phyloP scores from a whole-genome alignment of 2,888 invertebrate genomes.

The Seira musarum region DNA sequence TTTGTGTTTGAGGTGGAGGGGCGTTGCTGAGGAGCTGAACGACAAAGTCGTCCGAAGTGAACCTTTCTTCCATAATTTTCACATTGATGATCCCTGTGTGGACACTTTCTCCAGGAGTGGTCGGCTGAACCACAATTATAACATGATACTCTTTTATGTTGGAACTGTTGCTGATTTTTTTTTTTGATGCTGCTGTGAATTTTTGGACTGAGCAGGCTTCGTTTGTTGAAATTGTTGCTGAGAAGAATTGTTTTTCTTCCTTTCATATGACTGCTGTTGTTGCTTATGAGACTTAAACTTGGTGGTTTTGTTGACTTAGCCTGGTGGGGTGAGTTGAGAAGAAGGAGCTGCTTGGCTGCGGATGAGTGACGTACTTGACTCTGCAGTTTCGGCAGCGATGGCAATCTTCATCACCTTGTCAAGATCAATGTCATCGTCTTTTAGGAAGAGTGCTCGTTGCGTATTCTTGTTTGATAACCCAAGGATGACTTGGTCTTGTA shows the following conservation, averaged over 20 bases:
- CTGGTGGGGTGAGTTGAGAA: neutral
- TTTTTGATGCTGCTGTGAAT: neutral
- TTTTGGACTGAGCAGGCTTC: neutral
- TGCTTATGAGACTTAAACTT: neutral
- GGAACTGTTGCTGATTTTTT: too few species aligned
- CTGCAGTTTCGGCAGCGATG: constrained; percentile 21
- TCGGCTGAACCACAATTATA: neutral
- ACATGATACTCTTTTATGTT: too few species aligned
- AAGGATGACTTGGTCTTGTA: constrained; percentile 45
- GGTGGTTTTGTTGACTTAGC: neutral
- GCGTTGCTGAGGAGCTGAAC: too few species aligned
- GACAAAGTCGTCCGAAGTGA: neutral
- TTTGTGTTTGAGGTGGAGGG: too few species aligned
- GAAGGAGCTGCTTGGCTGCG: neutral
- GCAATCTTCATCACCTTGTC: constrained; percentile 9
- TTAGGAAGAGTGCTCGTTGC: constrained; percentile 17
- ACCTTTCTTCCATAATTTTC: neutral
- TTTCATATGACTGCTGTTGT: neutral
- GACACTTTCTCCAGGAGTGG: constrained; percentile 7
- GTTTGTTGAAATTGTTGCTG: neutral
- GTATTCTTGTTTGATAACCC: constrained; percentile 21
- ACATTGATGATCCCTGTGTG: constrained; percentile 1
- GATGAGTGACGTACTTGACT: constrained; percentile 30
- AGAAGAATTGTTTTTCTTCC: too few species aligned
- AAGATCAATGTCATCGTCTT: constrained; percentile 30